Conservation (phyloP, 2,797 vertebrate genomes). For the Peromyscus eremicus region DNA sequence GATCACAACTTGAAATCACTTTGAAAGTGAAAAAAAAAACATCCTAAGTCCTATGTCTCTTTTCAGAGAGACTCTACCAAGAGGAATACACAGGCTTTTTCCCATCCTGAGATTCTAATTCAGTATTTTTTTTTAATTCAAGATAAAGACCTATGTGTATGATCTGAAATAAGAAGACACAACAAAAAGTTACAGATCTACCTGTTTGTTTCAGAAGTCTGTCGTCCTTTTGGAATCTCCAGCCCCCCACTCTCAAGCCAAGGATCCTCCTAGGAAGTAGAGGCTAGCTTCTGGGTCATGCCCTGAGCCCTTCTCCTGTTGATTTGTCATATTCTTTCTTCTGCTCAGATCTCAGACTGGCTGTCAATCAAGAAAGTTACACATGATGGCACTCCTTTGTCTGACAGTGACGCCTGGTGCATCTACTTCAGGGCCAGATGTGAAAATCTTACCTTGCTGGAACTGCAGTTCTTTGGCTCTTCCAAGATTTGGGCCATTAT, state of each 20-base stretch:
- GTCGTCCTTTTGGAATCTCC: neutral
- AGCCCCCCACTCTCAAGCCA: neutral
- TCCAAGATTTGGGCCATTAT: conserved; percentile 41
- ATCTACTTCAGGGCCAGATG: conserved; percentile 18
- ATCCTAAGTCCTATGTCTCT: neutral
- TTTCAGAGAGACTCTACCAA: neutral
- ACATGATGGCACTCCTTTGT: neutral
- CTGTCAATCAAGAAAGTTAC: neutral
- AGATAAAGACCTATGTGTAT: neutral
- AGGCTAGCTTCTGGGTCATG: neutral
- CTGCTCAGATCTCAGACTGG: neutral
- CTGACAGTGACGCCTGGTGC: neutral
- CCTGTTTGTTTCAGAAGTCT: conserved; percentile 15
- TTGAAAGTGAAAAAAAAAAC: neutral
- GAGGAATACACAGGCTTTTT: neutral
- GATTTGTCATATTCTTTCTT: neutral
- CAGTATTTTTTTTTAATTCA: conserved; percentile 4
- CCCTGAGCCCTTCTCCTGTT: neutral
- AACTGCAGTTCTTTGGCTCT: conserved; percentile 33
- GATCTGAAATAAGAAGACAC: conserved; percentile 7
- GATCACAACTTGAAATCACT: neutral
- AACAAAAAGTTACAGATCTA: neutral
- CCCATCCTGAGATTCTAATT: neutral
- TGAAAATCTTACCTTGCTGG: neutral
- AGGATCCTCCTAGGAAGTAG: neutral